Percentiles rank a stretch among this genome's conserved stretches.
These are phyloP conservation scores for Tenebrio molitor DNA, from an alignment of 1,140 invertebrate genomes.

Conservation along the genomic window DNA sequence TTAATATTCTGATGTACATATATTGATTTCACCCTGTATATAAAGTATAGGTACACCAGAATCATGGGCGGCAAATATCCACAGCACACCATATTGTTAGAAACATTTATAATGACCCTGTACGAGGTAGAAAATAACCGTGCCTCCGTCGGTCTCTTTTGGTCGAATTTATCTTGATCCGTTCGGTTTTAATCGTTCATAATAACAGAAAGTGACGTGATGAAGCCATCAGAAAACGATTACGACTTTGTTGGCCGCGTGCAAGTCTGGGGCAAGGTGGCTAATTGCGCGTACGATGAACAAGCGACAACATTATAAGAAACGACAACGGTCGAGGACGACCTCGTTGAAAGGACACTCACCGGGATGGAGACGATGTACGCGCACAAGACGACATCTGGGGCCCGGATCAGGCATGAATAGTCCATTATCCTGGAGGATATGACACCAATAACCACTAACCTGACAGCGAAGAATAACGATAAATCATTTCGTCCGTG, in stretches of 20 bases:
- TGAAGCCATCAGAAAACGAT: conserved; percentile 33
- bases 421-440: conserved; percentile 53
- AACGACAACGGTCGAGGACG: not conserved
- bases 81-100: no score
- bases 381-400: conserved; percentile 12
- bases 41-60: no score
- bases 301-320: not conserved
- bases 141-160: no score
- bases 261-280: not conserved
- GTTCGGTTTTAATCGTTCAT: not conserved
- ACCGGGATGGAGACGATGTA: conserved; percentile 10
- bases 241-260: not conserved
- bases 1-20: no score
- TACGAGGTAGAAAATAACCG: no score
- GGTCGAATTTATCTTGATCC: not conserved
- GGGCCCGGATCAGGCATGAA: conserved; percentile 45
- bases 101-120: no score
- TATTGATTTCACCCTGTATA: no score
- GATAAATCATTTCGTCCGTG: conserved; percentile 49
- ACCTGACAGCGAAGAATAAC: conserved; percentile 46
- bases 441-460: conserved; percentile 54
- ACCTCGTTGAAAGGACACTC: conserved; percentile 25
- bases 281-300: conserved; percentile 1
- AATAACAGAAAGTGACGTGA: conserved; percentile 7
- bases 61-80: no score